These are phyloP conservation scores for Glaucopsyche alexis DNA, from an alignment of 2,888 invertebrate species.

Conservation along the genomic window DNA sequence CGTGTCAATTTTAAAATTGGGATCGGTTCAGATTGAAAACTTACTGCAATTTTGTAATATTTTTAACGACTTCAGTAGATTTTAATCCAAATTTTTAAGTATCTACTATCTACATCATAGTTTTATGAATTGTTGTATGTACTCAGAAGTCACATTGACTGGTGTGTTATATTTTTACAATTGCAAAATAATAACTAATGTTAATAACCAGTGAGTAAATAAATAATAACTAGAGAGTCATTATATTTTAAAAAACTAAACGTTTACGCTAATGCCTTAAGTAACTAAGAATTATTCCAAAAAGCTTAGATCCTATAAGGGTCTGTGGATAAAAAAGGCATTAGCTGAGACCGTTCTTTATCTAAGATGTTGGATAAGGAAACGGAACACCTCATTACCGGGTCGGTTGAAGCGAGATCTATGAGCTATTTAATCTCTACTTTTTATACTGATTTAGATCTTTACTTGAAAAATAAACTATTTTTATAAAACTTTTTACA, in stretches of 20 bases:
- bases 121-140: background rate
- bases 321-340: conserved; percentile 39
- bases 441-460: conserved; percentile 30
- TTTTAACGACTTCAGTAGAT: background rate
- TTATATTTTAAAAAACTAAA: background rate
- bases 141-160: background rate
- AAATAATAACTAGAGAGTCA: too few species aligned
- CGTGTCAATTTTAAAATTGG: conserved; percentile 33
- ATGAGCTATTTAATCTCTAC: conserved; percentile 31
- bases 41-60: background rate
- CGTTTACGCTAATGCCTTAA: background rate
- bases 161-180: background rate
- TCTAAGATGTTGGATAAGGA: conserved; percentile 36
- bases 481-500: background rate
- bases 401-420: conserved; percentile 33
- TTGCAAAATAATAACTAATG: background rate
- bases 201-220: background rate
- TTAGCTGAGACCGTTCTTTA: conserved; percentile 38
- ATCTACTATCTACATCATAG: background rate
- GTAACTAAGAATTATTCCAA: background rate
- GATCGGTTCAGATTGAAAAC: conserved; percentile 12
- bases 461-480: background rate
- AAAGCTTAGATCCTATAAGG: background rate
- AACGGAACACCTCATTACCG: conserved; percentile 36
- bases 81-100: background rate